phyloP scores from a whole-genome alignment of 37 sponge, comb jelly and placozoan genomes.

The Beroe ovata region DNA sequence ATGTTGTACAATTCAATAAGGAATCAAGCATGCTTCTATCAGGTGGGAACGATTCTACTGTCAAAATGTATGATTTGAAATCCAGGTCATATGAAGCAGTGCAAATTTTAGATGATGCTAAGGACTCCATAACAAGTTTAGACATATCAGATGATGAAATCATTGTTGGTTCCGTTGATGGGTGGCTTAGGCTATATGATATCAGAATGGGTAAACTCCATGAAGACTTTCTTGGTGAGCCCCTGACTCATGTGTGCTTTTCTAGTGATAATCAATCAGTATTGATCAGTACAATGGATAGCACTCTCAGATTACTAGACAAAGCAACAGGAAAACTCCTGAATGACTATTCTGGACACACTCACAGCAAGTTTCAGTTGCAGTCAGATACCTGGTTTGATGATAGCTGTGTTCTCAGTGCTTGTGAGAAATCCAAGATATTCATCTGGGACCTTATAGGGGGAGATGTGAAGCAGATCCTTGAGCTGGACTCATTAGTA shows the following conservation, averaged over 20 bases:
- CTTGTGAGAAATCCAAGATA: constrained; percentile 32
- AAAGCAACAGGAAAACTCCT: constrained; percentile 13
- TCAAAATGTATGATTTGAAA: constrained; percentile 5
- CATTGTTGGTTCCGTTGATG: constrained; percentile 46
- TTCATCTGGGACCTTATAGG: constrained; percentile 34
- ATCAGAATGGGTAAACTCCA: constrained; percentile 60
- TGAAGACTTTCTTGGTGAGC: constrained; percentile 59
- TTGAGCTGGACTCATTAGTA: not conserved
- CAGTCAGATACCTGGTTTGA: constrained; percentile 55
- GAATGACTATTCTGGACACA: constrained; percentile 52
- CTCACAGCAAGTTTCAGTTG: constrained; percentile 10
- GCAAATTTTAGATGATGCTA: constrained; percentile 61
- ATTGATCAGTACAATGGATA: not conserved
- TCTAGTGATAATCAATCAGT: constrained; percentile 24
- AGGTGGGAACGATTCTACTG: constrained; percentile 36
- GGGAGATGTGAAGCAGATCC: constrained; percentile 32
- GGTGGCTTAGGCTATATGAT: constrained; percentile 28
- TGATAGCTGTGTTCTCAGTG: constrained; percentile 19
- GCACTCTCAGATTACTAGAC: constrained; percentile 33
- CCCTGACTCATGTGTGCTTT: constrained; percentile 9
- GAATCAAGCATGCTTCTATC: constrained; percentile 17
- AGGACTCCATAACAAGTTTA: constrained; percentile 47
- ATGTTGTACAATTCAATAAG: constrained; percentile 23
- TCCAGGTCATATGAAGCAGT: constrained; percentile 56
- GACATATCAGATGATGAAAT: constrained; percentile 43